Conservation (phyloP, 2,797 vertebrate species). For the Leptodactylus fallax region DNA sequence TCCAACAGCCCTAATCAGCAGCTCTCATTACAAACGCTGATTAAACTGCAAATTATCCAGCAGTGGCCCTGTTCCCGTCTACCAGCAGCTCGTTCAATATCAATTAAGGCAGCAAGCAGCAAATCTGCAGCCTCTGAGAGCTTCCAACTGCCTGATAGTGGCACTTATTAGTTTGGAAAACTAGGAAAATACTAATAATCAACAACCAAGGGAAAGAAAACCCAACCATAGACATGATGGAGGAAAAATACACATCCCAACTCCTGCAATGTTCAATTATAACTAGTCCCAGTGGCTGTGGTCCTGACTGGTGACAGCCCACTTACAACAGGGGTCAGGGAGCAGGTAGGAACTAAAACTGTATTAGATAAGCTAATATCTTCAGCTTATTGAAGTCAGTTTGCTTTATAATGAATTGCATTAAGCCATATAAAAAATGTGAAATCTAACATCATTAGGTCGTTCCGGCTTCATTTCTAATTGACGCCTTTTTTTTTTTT, state of each 20-base stretch:
- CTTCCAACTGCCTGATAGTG: constrained; percentile 93
- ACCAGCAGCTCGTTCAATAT: constrained; percentile 99
- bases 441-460: constrained; percentile 79
- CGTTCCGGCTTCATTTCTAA: constrained; percentile 81
- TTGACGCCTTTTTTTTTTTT: constrained; percentile 77
- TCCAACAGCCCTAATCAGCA: constrained; percentile 97
- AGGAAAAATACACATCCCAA: constrained; percentile 45
- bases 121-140: constrained; percentile 89
- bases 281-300: constrained; percentile 58
- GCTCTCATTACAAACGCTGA: constrained; percentile 99
- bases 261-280: constrained; percentile 56
- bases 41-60: constrained; percentile 99
- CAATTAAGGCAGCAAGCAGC: constrained; percentile 94
- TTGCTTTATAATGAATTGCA: constrained; percentile 82
- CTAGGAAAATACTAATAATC: constrained; percentile 99
- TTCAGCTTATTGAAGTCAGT: constrained; percentile 76
- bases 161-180: constrained; percentile 99
- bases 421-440: constrained; percentile 80
- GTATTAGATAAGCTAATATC: constrained; percentile 79
- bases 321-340: constrained; percentile 56
- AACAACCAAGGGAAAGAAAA: constrained; percentile 76
- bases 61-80: constrained; percentile 97
- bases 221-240: constrained; percentile 58
- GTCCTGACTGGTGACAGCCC: constrained; percentile 58
- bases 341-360: constrained; percentile 71